Percentiles rank a stretch among this genome's conserved stretches.
These are phyloP conservation scores for zebrafish (Danio rerio) DNA, from an alignment of 2,113 vertebrate genomes.

Conservation along the genomic window DNA sequence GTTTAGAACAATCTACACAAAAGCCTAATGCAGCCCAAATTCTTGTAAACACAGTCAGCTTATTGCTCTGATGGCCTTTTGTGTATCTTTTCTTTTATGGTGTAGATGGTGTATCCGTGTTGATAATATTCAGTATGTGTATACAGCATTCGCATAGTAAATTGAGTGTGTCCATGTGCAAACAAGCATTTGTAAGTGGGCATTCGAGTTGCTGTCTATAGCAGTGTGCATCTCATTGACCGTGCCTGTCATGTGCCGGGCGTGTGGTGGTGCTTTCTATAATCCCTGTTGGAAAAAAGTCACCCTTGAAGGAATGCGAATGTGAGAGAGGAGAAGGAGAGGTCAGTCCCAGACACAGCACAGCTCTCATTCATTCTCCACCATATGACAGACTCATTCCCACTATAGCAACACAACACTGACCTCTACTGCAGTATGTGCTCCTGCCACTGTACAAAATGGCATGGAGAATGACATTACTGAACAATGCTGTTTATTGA, in stretches of 20 bases:
- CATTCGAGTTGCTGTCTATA: background rate
- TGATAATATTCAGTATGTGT: background rate
- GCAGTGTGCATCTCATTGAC: constrained; percentile 15
- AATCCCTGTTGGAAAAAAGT: constrained; percentile 45
- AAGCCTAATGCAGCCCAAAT: background rate
- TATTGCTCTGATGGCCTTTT: background rate
- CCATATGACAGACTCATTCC: constrained; percentile 12
- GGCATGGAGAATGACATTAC: too few relatives aligned
- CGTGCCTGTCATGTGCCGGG: constrained; percentile 23
- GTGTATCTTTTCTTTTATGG: too few relatives aligned
- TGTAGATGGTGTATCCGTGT: too few relatives aligned
- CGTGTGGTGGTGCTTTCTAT: constrained; percentile 5
- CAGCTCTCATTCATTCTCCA: background rate
- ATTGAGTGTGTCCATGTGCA: background rate
- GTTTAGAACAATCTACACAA: background rate
- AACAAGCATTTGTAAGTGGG: background rate
- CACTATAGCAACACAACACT: constrained; percentile 26
- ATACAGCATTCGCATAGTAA: background rate
- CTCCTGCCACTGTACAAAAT: background rate
- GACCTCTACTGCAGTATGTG: background rate
- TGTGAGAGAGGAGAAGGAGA: constrained; percentile 14
- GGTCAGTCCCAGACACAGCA: constrained; percentile 20
- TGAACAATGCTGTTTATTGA: too few relatives aligned
- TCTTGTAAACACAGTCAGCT: background rate
- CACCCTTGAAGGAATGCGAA: constrained; percentile 27